phyloP scores from a whole-genome alignment of 2,888 invertebrate species.

The Ptilodon capucinus region DNA sequence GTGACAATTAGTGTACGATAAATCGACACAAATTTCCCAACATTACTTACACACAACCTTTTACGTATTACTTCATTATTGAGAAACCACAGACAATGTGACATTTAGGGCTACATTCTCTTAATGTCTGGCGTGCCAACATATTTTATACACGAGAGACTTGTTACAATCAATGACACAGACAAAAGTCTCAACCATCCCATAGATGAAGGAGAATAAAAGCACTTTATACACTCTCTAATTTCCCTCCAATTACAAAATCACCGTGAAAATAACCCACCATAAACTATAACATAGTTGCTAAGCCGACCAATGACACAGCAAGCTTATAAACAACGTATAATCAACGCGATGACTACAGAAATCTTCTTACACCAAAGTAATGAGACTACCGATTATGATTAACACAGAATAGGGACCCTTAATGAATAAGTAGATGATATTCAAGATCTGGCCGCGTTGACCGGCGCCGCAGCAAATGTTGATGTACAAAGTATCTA shows the following conservation, averaged over 20 bases:
- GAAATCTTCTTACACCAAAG: constrained; percentile 49
- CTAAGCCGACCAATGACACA: constrained; percentile 38
- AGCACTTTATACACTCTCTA: not conserved
- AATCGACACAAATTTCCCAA: not conserved
- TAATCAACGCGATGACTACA: constrained; percentile 48
- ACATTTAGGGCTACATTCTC: too few relatives aligned
- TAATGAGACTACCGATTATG: constrained; percentile 70
- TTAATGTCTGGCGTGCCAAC: too few relatives aligned
- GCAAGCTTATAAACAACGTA: constrained; percentile 46
- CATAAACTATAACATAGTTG: not conserved
- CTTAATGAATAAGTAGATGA: constrained; percentile 80
- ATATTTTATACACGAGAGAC: too few relatives aligned
- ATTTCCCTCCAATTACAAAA: not conserved
- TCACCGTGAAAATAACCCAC: not conserved
- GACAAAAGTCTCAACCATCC: too few relatives aligned
- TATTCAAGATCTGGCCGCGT: constrained; percentile 75
- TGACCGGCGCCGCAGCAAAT: constrained; percentile 76
- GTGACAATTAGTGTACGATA: not conserved
- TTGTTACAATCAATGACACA: too few relatives aligned
- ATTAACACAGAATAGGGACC: constrained; percentile 76
- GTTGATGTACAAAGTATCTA: constrained; percentile 40
- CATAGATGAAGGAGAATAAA: too few relatives aligned
- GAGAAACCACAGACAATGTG: not conserved
- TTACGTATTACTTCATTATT: not conserved
- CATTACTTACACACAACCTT: too few relatives aligned